Evolutionary conservation across 2,888 invertebrate species (phyloP), one percentile per base, ranked within the genome.

Genomic region (Camponotus fellah): DNA sequence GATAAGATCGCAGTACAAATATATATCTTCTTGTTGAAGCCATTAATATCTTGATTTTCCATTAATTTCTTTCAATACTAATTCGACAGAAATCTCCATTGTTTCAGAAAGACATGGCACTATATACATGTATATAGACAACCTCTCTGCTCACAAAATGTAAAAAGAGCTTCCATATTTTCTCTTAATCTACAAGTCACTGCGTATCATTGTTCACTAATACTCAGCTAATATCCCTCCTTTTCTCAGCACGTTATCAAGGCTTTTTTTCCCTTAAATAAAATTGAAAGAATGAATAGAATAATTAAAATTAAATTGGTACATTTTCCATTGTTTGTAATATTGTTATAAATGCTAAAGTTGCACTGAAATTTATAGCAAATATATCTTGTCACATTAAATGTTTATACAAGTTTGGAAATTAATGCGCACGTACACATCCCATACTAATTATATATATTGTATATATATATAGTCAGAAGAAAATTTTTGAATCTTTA

Each of bases 21-120:
- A 26, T 60, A 58, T 40, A 17, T 72, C 17, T 43, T 72, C 69
- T 72, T 32, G 26, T 72, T 26, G 10, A 14, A 58, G 9, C n/a
- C n/a, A 46, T 69, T 10, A 10, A 69, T 64, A 75, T 74, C 21
- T 43, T 72, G n/a, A 8, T 46, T 75, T 43, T 49, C 17, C 46
- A 75, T 37, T 64, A 64, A 49, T 64, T 62, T 75, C n/a, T 3
- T 46, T 64, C 21, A 9, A 75, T 64, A 49, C 17, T 64, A 64
- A 75, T 87, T 80, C 66, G 62, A 72, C 58, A 34, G 53, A 87
- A 82, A 83, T 49, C 58, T 69, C 62, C 65, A 72, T 34, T 76
- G 34, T 75, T 71, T 85, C 85, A 81, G 84, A 87, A 88, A 89
- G 83, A 88, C 87, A 83, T 89, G 89, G 87, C 89, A 87, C 86